Evolutionary conservation across 1,140 invertebrate genomes (phyloP), one percentile per base, ranked within the genome.

Genomic region (Solenopsis invicta): DNA sequence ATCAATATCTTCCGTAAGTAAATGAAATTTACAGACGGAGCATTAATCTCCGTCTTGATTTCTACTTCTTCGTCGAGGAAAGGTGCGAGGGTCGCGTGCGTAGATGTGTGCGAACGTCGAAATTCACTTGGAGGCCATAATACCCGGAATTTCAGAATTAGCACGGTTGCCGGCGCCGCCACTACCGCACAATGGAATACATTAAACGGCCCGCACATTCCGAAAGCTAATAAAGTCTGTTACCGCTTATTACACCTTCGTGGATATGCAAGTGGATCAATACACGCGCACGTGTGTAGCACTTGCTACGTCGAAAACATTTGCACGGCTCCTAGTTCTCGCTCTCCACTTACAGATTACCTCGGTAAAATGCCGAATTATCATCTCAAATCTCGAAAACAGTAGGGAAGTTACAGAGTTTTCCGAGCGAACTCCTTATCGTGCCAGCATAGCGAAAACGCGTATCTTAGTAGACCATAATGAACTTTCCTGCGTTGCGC

Each of bases 141-240:
- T 93, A 92, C 91, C 85, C 74, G 89, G 88, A 92, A 92, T 93
- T 93, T 92, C 91, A 87, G 88, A 93, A 93, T 93, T 93, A 93
- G 92, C 91, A 91, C 82, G 84, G 88, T 85, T 86, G 85, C 84
- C 85, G 62, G 66, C 85, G 86, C 75, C 71, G 76, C 89, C 86
- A 74, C 71, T 18, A 64, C 89, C 91, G 86, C 88, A 93, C 92
- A 93, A 93, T 92, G 89, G 93, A 93, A 93, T 93, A 93, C 91
- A 93, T 93, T 93, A 92, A 92, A 92, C 88, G 90, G 89, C 88
- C 87, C 87, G 80, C 90, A 81, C 90, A 84, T 90, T 89, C 89
- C 91, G 62, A 89, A 90, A 92, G 92, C 92, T 93, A 93, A 93
- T 93, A 93, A 93, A 91, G 92, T 93, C 90, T 91, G 90, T 92